Conservation (phyloP, 2,888 invertebrate genomes). For the Tetanocera ferruginea region DNA sequence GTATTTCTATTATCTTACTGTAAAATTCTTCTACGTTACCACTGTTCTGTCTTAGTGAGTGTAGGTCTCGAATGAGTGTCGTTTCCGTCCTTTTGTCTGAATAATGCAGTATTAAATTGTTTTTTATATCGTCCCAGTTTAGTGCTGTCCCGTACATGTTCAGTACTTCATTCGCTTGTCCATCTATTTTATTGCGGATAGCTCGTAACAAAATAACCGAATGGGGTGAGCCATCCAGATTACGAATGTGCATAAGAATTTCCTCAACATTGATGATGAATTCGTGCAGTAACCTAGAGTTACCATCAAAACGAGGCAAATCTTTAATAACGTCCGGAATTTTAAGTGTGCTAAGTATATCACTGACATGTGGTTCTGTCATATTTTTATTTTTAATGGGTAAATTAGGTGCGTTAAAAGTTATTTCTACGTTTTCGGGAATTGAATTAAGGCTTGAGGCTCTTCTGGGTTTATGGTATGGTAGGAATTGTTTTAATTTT, state of each 20-base stretch:
- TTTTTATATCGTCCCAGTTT: slow-evolving; percentile 37
- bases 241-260: too few species aligned
- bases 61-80: slow-evolving; percentile 15
- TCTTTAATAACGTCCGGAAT: slow-evolving; percentile 46
- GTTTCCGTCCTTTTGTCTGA: slow-evolving; percentile 21
- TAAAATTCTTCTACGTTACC: slow-evolving; percentile 45
- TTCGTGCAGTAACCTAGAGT: slow-evolving; percentile 40
- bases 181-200: slow-evolving; percentile 21
- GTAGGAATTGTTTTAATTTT: too few species aligned
- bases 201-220: slow-evolving; percentile 12
- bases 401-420: too few species aligned
- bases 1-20: slow-evolving; percentile 46
- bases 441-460: too few species aligned
- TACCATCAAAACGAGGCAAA: slow-evolving; percentile 46
- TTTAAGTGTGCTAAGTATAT: slow-evolving; percentile 6
- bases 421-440: too few species aligned
- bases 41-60: slow-evolving; percentile 34
- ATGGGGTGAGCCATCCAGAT: background rate
- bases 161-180: slow-evolving; percentile 19
- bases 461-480: too few species aligned
- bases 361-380: background rate
- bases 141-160: slow-evolving; percentile 7
- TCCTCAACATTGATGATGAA: slow-evolving; percentile 42
- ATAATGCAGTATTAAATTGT: background rate
- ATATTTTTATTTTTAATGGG: background rate